A percentile compares a stretch with the other conserved stretches of the same genome.
Evolutionary conservation across 2,113 vertebrate genomes (phyloP).

Genomic region (Etheostoma spectabile): DNA sequence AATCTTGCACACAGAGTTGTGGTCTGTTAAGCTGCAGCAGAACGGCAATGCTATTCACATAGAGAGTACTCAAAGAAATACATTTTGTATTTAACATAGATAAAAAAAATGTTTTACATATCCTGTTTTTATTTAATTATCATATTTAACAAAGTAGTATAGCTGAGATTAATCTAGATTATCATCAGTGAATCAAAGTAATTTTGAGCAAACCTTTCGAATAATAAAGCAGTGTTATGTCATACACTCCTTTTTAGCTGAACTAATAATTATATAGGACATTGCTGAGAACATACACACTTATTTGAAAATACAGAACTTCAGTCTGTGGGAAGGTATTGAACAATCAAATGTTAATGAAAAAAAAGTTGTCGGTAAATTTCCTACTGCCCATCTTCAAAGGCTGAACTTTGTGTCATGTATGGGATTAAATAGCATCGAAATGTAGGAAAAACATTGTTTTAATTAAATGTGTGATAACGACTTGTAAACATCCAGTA

Average conservation of each 20-base stretch:
- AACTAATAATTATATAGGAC: background rate
- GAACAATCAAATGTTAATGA: background rate
- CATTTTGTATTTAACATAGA: background rate
- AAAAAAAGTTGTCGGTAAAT: background rate
- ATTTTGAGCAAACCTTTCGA: background rate
- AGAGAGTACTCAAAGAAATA: background rate
- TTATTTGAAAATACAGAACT: constrained; percentile 14
- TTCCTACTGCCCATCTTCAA: background rate
- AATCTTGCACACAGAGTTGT: background rate
- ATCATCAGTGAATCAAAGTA: background rate
- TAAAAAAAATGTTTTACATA: background rate
- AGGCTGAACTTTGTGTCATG: background rate
- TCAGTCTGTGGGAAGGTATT: background rate
- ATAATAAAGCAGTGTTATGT: background rate
- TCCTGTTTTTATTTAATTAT: background rate
- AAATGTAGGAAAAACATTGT: background rate
- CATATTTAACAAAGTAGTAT: background rate
- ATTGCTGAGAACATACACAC: background rate
- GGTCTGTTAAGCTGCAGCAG: constrained; percentile 19
- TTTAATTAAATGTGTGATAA: background rate
- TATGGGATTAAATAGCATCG: background rate
- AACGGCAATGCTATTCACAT: background rate
- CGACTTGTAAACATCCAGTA: background rate
- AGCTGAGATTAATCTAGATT: background rate
- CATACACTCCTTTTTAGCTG: background rate